Base-by-base conservation (phyloP, 1,140 invertebrate genomes). In the Probaryconus sp. region DNA sequence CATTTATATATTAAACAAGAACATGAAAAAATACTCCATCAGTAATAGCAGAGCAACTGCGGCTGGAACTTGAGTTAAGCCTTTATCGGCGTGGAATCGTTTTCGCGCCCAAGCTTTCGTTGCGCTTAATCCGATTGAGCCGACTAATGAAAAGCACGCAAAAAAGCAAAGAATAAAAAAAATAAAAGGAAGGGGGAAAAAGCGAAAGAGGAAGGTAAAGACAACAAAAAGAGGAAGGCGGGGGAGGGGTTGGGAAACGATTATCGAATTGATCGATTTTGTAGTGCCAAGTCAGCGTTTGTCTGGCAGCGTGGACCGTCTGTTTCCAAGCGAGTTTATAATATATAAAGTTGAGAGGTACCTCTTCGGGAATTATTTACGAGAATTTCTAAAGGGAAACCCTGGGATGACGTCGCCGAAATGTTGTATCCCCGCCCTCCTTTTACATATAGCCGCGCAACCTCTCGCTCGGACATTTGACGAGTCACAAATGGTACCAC, bases 291-390 rank as follows among this genome's bases (percentile, higher is more conserved):
- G 71, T 75, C 72, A 75, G 68, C 68, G 64, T 63, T 40, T 43
- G 40, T 60, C 38, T 60, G 26, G 40, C 51, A 43, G 35, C 50
- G 2, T 10, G 40, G 48, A 53, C 48, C 56, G 61, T 69, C 40
- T 64, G 56, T 68, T 74, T 68, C 13, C 43, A 5, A 68, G 63
- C 38, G 48, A 37, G 7, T 55, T 61, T 65, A 47, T 58, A 58
- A 60, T 40, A 50, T n/a, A n/a, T 58, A 33, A 26, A 63, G 51
- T 45, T 20, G 55, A 48, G n/a, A n/a, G 38, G 40, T 68, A 47
- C 65, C 67, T 76, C 56, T 61, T 68, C 42, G 47, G 30, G 69
- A 75, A 76, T 75, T 73, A 79, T 79, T 79, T 79, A 79, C 75
- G 69, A 76, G 78, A 73, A 73, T 69, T 55, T 71, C 68, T 61